These are phyloP conservation scores for Dipodomys merriami DNA, from an alignment of 2,113 vertebrate genomes.

Conservation along the genomic window DNA sequence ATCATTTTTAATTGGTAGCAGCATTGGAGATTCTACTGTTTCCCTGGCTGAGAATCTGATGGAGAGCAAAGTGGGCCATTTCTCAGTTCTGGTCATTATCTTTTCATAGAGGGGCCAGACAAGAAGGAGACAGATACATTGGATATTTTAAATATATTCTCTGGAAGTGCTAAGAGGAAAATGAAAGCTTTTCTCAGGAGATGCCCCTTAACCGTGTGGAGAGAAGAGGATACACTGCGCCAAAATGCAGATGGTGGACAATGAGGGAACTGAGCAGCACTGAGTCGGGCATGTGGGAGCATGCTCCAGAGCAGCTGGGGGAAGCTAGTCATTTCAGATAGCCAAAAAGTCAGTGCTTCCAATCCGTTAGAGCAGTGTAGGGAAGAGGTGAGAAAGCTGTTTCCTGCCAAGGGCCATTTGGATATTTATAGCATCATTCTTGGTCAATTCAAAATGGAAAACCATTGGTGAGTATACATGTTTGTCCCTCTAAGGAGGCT, in stretches of 20 bases:
- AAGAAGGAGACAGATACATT: background rate
- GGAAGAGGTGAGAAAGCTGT: background rate
- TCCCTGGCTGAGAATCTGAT: background rate
- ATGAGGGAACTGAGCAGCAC: fast-evolving
- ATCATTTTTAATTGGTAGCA: too few species aligned
- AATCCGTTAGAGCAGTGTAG: background rate
- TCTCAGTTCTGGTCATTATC: background rate
- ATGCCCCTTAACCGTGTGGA: background rate
- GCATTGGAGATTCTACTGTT: background rate
- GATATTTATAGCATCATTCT: too few species aligned
- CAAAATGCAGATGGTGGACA: background rate
- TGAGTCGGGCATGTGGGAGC: background rate
- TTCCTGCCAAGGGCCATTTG: too few species aligned
- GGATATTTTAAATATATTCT: background rate
- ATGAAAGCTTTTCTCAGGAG: background rate
- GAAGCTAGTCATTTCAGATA: background rate
- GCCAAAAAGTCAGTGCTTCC: background rate
- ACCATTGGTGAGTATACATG: too few species aligned
- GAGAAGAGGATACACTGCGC: background rate
- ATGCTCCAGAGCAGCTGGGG: background rate
- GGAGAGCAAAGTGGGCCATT: background rate
- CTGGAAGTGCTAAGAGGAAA: background rate
- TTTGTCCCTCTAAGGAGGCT: background rate
- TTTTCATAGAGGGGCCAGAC: background rate
- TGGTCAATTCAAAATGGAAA: too few species aligned